These are phyloP conservation scores for Orchesellides sinensis DNA, from an alignment of 2,888 invertebrate genomes.

Conservation along the genomic window DNA sequence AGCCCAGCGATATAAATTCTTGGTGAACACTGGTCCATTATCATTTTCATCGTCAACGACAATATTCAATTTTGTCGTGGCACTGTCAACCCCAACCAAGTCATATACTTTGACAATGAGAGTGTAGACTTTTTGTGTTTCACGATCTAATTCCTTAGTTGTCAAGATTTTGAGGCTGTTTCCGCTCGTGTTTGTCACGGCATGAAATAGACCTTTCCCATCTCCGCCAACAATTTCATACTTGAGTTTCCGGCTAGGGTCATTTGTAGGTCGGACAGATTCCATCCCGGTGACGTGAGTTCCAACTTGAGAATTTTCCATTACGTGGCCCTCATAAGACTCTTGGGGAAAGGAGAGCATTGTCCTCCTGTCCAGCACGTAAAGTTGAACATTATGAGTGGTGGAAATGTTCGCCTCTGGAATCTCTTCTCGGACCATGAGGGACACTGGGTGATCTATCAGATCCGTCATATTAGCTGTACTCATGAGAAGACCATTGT, in stretches of 20 bases:
- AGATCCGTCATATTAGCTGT: conserved; percentile 90
- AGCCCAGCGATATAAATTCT: conserved; percentile 86
- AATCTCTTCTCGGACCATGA: conserved; percentile 89
- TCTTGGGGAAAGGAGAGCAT: conserved; percentile 87
- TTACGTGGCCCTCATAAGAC: conserved; percentile 81
- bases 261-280: conserved; percentile 82
- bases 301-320: conserved; percentile 87
- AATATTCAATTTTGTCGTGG: conserved; percentile 86
- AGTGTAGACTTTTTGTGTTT: conserved; percentile 84
- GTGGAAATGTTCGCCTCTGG: conserved; percentile 84
- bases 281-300: conserved; percentile 85
- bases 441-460: conserved; percentile 87
- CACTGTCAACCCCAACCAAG: conserved; percentile 87
- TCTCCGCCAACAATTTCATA: conserved; percentile 90
- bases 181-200: conserved; percentile 75
- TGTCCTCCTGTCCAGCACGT: conserved; percentile 88
- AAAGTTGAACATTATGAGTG: conserved; percentile 88
- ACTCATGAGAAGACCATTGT: conserved; percentile 93
- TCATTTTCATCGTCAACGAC: conserved; percentile 93
- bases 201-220: conserved; percentile 84
- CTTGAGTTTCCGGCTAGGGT: conserved; percentile 80
- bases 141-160: conserved; percentile 87
- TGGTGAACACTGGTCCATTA: conserved; percentile 91
- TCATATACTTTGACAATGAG: conserved; percentile 89
- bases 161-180: conserved; percentile 86